These are phyloP conservation scores for Egretta garzetta DNA, from an alignment of 2,113 vertebrate species.

Conservation along the genomic window DNA sequence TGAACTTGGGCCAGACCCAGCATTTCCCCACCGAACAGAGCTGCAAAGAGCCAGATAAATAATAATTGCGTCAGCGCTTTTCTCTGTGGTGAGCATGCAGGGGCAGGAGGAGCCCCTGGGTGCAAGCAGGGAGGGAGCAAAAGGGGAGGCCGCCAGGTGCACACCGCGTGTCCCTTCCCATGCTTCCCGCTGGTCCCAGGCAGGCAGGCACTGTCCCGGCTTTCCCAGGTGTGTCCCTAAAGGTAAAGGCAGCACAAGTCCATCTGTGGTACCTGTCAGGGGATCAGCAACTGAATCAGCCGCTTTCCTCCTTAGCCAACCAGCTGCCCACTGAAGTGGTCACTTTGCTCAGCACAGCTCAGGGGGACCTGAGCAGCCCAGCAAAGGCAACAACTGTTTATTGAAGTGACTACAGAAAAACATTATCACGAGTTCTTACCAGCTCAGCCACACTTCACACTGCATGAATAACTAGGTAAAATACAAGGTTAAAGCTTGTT, in stretches of 20 bases:
- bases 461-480: neutral
- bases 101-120: neutral
- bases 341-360: too few species aligned
- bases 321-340: fast-evolving
- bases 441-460: neutral
- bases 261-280: neutral
- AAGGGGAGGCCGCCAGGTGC: too few species aligned
- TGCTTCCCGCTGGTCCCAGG: fast-evolving
- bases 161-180: fast-evolving
- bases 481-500: fast-evolving
- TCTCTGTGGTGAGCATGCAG: fast-evolving
- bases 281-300: neutral
- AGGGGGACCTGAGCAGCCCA: neutral
- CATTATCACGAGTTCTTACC: fast-evolving
- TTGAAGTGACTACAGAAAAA: neutral
- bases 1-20: neutral
- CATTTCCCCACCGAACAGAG: neutral
- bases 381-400: neutral
- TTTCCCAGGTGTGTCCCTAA: too few species aligned
- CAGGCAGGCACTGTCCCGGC: fast-evolving
- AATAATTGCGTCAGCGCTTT: fast-evolving
- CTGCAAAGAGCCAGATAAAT: neutral
- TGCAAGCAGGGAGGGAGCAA: fast-evolving
- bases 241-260: neutral
- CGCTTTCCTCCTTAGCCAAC: fast-evolving